These are phyloP conservation scores for Rhaphigaster nebulosa DNA, from an alignment of 2,888 invertebrate species.

Conservation along the genomic window DNA sequence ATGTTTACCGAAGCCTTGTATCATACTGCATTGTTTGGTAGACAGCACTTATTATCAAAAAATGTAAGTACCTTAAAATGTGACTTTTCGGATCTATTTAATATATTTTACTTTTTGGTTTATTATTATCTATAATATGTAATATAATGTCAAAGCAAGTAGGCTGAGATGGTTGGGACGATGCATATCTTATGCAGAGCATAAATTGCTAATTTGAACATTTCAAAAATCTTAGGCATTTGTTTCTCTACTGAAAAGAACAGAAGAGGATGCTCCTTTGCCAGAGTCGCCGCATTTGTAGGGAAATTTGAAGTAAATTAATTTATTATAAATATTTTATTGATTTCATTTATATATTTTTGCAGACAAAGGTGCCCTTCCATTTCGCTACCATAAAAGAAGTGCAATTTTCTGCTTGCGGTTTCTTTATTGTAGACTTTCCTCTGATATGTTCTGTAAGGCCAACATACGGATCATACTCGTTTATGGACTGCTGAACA, in stretches of 20 bases:
- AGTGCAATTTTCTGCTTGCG: not conserved
- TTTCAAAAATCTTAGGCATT: too few species aligned
- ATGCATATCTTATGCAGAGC: too few species aligned
- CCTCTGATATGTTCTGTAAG: slow-evolving; percentile 12
- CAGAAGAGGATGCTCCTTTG: too few species aligned
- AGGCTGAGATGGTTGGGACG: too few species aligned
- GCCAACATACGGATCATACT: not conserved
- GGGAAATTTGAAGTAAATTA: not conserved
- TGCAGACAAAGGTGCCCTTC: not conserved
- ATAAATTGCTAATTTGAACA: too few species aligned
- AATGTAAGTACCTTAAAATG: not conserved
- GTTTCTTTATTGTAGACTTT: not conserved
- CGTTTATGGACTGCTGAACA: too few species aligned
- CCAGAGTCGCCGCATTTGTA: too few species aligned
- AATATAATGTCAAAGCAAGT: too few species aligned
- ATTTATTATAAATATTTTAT: not conserved
- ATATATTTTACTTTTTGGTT: too few species aligned
- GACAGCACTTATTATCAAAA: not conserved
- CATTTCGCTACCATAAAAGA: not conserved
- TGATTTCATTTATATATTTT: not conserved
- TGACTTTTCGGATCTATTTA: not conserved
- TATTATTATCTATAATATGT: too few species aligned
- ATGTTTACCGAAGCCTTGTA: slow-evolving; percentile 6
- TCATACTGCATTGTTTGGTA: not conserved
- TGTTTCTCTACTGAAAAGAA: too few species aligned